These are phyloP conservation scores for Zaprionus nigranus DNA, from an alignment of 1,140 invertebrate species.

Conservation along the genomic window DNA sequence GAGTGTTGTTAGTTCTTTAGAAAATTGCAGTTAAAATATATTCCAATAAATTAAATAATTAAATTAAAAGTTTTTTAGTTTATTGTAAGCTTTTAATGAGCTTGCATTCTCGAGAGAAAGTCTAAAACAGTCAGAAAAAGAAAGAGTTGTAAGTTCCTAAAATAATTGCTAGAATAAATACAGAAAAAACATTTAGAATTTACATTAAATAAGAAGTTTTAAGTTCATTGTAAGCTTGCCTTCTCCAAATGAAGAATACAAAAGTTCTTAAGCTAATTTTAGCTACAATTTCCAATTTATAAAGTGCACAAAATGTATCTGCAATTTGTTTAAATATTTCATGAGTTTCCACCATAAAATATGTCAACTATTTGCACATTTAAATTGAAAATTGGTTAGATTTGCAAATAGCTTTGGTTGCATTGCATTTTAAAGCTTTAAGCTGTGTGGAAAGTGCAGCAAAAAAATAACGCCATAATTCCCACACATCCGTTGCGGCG, in stretches of 20 bases:
- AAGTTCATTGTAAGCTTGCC: too few species aligned
- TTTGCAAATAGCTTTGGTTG: neutral
- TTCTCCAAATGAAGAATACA: too few species aligned
- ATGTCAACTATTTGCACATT: neutral
- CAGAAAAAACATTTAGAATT: too few species aligned
- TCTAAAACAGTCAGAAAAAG: too few species aligned
- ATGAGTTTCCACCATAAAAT: neutral
- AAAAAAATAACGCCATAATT: constrained; percentile 41
- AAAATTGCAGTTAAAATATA: neutral
- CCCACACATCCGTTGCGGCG: constrained; percentile 57
- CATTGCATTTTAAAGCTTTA: constrained; percentile 20
- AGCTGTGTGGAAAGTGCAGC: constrained; percentile 4
- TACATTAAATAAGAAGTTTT: too few species aligned
- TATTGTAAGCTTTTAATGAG: neutral
- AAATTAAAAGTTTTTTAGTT: neutral
- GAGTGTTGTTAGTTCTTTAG: neutral
- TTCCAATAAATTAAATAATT: neutral
- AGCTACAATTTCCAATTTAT: neutral
- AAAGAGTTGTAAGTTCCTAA: too few species aligned
- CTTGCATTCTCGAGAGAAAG: too few species aligned
- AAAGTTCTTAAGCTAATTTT: too few species aligned
- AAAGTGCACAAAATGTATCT: neutral
- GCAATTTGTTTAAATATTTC: neutral
- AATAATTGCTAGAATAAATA: too few species aligned
- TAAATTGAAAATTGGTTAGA: neutral